Evolutionary conservation across 2,888 invertebrate species (phyloP).

Genomic region (Rhamphomyia laevipes): DNA sequence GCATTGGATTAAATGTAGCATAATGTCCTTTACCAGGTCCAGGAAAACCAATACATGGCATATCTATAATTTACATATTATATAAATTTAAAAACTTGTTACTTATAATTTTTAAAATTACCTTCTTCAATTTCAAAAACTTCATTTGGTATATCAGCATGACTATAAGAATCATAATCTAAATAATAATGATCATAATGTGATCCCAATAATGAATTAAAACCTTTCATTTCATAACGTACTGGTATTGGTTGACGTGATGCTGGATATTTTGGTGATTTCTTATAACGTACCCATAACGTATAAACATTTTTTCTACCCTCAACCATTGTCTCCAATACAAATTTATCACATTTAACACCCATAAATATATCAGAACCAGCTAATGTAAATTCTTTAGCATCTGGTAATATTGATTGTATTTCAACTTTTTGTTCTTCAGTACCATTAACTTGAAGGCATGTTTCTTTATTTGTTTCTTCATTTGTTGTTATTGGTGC

Average conservation of each 20-base stretch:
- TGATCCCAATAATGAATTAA: conserved; percentile 81
- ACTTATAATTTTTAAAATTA: conserved; percentile 29
- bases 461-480: conserved; percentile 58
- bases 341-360: conserved; percentile 66
- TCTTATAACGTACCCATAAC: conserved; percentile 72
- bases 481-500: conserved; percentile 73
- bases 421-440: conserved; percentile 45
- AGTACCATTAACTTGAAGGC: conserved; percentile 75
- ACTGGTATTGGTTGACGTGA: conserved; percentile 54
- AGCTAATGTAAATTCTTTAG: conserved; percentile 56
- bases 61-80: conserved; percentile 37
- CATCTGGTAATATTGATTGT: conserved; percentile 73
- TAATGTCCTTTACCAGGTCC: conserved; percentile 71
- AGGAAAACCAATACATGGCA: conserved; percentile 67
- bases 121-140: conserved; percentile 56
- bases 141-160: conserved; percentile 53
- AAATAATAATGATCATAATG: conserved; percentile 93
- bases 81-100: not conserved
- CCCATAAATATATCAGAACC: conserved; percentile 62
- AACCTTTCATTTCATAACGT: conserved; percentile 89
- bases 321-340: conserved; percentile 52
- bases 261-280: conserved; percentile 39
- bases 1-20: conserved; percentile 87
- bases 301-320: conserved; percentile 80
- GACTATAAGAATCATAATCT: conserved; percentile 57